A percentile compares a stretch with the other conserved stretches of the same genome.
Conservation (phyloP, 2,797 vertebrate genomes). For the Squalus acanthias region DNA sequence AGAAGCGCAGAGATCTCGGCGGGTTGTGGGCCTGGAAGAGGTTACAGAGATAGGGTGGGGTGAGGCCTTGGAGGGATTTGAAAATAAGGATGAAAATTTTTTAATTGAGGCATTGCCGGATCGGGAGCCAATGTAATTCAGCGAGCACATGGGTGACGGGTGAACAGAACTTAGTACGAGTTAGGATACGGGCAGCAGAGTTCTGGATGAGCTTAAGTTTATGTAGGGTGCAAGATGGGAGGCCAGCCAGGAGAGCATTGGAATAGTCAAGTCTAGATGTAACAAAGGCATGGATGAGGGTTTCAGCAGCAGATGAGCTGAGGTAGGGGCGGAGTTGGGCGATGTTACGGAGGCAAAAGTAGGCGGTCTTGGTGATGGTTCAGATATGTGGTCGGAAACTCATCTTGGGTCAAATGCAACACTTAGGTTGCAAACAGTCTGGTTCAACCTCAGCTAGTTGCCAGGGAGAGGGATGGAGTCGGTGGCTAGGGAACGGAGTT, state of each 20-base stretch:
- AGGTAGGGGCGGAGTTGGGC: background rate
- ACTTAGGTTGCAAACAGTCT: background rate
- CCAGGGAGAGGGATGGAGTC: background rate
- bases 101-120: background rate
- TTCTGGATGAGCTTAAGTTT: background rate
- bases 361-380: background rate
- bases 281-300: background rate
- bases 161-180: background rate
- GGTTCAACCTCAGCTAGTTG: background rate
- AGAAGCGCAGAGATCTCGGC: background rate
- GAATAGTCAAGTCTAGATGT: background rate
- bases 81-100: too few species aligned
- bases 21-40: background rate
- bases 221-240: background rate
- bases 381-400: background rate
- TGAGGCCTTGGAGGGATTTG: background rate
- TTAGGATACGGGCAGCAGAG: background rate
- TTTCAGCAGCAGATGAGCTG: background rate
- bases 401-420: background rate
- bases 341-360: background rate
- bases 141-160: background rate
- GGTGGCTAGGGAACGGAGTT: background rate
- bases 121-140: background rate
- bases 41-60: too few species aligned
- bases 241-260: background rate